phyloP scores from a whole-genome alignment of 2,113 vertebrate genomes.

The Mustela lutreola region DNA sequence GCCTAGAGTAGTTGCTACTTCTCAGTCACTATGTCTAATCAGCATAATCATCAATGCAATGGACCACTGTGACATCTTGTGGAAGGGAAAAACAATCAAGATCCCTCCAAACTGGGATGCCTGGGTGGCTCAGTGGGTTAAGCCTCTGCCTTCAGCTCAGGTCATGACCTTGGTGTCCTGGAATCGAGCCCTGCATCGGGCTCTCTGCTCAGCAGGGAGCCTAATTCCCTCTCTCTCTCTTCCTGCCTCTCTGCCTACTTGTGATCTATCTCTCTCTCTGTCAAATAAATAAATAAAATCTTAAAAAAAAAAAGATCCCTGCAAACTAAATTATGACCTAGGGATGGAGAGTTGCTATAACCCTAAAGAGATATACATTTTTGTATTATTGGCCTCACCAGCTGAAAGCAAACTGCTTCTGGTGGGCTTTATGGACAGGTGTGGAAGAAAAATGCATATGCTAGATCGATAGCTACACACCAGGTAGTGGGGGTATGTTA shows the following conservation, averaged over 20 bases:
- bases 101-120: neutral
- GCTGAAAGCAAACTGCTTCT: neutral
- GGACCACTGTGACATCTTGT: neutral
- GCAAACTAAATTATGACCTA: neutral
- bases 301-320: neutral
- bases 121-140: too few relatives aligned
- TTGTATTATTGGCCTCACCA: neutral
- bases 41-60: neutral
- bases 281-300: too few relatives aligned
- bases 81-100: neutral
- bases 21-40: neutral
- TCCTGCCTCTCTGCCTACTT: too few relatives aligned
- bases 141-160: too few relatives aligned
- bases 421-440: neutral
- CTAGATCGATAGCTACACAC: neutral
- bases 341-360: neutral
- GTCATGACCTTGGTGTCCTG: too few relatives aligned
- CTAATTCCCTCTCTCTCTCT: too few relatives aligned
- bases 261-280: too few relatives aligned
- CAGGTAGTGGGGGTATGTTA: neutral
- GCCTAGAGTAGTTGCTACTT: neutral
- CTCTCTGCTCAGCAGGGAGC: too few relatives aligned
- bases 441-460: neutral
- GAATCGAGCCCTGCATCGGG: too few relatives aligned
- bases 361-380: neutral